These are phyloP conservation scores for Sciurus niger DNA, from an alignment of 2,113 vertebrate genomes.

Conservation along the genomic window DNA sequence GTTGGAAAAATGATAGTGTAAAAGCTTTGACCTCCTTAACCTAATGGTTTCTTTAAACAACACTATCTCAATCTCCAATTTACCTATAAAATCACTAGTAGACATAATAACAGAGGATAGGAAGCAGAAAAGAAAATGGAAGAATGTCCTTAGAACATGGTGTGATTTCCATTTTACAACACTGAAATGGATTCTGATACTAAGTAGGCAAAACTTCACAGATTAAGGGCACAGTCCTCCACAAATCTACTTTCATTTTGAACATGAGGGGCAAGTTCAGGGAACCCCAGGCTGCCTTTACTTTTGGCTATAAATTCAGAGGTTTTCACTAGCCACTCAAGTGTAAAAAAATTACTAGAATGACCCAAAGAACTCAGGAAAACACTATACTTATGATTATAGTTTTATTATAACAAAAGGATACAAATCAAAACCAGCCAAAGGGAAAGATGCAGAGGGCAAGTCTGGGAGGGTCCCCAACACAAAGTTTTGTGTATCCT, in stretches of 20 bases:
- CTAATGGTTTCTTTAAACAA: background rate
- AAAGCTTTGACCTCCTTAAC: background rate
- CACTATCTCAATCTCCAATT: background rate
- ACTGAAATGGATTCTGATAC: background rate
- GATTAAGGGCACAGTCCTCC: background rate
- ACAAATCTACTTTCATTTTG: background rate
- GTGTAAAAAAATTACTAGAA: slow-evolving; percentile 23
- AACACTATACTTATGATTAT: background rate
- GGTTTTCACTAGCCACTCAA: background rate
- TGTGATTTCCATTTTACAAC: background rate
- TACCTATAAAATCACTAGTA: slow-evolving; percentile 16
- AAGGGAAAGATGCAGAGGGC: background rate
- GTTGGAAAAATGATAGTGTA: background rate
- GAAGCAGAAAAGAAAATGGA: slow-evolving; percentile 15
- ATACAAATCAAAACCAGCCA: background rate
- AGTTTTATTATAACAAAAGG: slow-evolving; percentile 24
- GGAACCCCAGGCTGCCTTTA: background rate
- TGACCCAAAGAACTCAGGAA: background rate
- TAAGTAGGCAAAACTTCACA: background rate
- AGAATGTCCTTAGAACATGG: background rate
- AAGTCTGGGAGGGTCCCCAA: background rate
- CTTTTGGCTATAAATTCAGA: slow-evolving; percentile 25
- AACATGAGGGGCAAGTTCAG: background rate
- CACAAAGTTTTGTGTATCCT: background rate
- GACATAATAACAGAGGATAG: background rate